Evolutionary conservation across 2,113 vertebrate species (phyloP).

Genomic region (Ibidorhyncha struthersii): DNA sequence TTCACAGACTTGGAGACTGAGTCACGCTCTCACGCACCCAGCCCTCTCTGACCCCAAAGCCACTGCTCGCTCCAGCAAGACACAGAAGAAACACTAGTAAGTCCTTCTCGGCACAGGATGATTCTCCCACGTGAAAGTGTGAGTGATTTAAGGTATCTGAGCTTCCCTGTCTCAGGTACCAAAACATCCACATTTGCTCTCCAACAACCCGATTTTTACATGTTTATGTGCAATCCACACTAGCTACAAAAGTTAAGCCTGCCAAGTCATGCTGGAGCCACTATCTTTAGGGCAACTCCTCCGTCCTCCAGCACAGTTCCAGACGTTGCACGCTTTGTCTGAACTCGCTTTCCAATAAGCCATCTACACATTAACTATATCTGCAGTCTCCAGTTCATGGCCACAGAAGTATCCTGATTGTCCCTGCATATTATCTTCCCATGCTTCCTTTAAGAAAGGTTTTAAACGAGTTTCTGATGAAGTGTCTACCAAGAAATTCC

Average conservation of each 20-base stretch:
- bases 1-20: neutral
- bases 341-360: neutral
- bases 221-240: neutral
- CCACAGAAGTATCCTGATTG: neutral
- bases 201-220: neutral
- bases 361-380: neutral
- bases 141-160: neutral
- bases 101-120: neutral
- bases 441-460: neutral
- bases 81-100: fast-evolving
- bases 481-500: neutral
- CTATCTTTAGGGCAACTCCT: neutral
- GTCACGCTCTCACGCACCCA: neutral
- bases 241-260: neutral
- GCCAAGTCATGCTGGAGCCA: neutral
- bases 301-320: neutral
- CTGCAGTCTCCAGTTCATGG: neutral
- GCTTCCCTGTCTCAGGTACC: neutral
- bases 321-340: fast-evolving
- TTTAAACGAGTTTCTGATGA: neutral
- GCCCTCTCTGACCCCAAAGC: neutral
- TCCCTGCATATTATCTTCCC: neutral
- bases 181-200: neutral
- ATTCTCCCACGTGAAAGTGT: neutral
- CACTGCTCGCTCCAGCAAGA: neutral